Base-by-base conservation (phyloP, 2,113 vertebrate species). In the Tringa solitaria region DNA sequence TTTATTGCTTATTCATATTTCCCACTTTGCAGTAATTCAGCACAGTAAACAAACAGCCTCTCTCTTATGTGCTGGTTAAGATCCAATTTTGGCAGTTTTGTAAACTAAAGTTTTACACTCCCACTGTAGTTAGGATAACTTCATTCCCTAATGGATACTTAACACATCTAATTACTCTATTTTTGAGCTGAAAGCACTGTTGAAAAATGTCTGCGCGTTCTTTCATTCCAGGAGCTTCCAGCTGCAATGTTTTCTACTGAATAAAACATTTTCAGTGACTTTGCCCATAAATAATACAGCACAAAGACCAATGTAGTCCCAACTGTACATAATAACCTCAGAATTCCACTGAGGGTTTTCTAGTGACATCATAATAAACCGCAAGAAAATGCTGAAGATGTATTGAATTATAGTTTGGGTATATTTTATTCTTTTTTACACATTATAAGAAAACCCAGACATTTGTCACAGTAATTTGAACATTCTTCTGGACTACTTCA, bases 1-100 rank as follows among this genome's bases (percentile, higher is more conserved):
- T 90, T 81, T 96, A 89, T 89, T 96, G 90, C 95, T 96, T 96
- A 94, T 96, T 97, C 95, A 94, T 91, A 79, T 89, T 95, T 95
- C 84, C 78, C 76, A 75, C 51, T 95, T 97, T 82, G 91, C 86
- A 95, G 88, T 95, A 95, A 97, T 97, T 97, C 93, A 95, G 83
- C 69, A 70, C 21, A 33, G 48, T 79, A 94, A 96, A 97, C 53
- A 95, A 97, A 94, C 74, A 94, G 69, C 70, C 75, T 89, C 84
- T 72, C 70, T 91, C 86, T 76, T 89, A 89, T 70, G 70, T 85
- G 75, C 74, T 87, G 82, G 81, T 85, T 93, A 78, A 79, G 70
- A 86, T 94, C 35, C 90, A 94, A 67, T 91, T 93, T 91, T 79
- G 91, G 84, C 95, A 97, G 86, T 97, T 97, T 96, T 86, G 90